phyloP scores from a whole-genome alignment of 2,113 vertebrate species.

The Tor tambroides region DNA sequence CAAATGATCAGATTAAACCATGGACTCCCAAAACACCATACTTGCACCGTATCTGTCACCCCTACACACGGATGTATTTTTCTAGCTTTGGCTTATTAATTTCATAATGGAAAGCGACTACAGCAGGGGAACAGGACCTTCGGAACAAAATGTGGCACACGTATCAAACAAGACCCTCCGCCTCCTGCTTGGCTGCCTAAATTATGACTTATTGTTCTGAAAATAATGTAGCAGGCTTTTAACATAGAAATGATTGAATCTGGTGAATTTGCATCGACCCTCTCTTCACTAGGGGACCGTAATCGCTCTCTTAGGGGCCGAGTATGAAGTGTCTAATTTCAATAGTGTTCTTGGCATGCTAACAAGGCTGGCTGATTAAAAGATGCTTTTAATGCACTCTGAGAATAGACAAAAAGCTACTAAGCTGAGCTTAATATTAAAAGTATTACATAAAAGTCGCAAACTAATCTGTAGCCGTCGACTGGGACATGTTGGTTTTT shows the following conservation, averaged over 20 bases:
- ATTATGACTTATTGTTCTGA: conserved; percentile 73
- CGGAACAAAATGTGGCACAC: conserved; percentile 62
- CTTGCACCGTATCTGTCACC: conserved; percentile 53
- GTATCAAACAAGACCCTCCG: conserved; percentile 60
- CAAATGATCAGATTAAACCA: conserved; percentile 64
- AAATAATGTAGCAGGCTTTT: conserved; percentile 68
- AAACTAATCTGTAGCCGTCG: conserved; percentile 60
- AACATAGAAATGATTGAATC: conserved; percentile 72
- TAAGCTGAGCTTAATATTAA: conserved; percentile 50
- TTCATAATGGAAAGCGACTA: conserved; percentile 67
- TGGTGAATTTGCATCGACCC: conserved; percentile 62
- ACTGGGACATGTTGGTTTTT: conserved; percentile 44
- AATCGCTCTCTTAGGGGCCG: conserved; percentile 60
- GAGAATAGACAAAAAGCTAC: conserved; percentile 51
- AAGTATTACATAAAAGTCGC: conserved; percentile 41
- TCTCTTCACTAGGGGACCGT: conserved; percentile 60
- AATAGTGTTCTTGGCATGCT: conserved; percentile 57
- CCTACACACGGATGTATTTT: conserved; percentile 47
- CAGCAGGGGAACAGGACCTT: conserved; percentile 60
- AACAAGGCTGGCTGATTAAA: conserved; percentile 71
- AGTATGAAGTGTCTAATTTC: conserved; percentile 69
- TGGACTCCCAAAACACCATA: conserved; percentile 39
- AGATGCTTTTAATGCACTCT: conserved; percentile 53
- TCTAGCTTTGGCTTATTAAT: conserved; percentile 65
- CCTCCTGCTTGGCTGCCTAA: conserved; percentile 58